Evolutionary conservation across 1,140 invertebrate genomes (phyloP).

Genomic region (Lamellibrachia luymesi): DNA sequence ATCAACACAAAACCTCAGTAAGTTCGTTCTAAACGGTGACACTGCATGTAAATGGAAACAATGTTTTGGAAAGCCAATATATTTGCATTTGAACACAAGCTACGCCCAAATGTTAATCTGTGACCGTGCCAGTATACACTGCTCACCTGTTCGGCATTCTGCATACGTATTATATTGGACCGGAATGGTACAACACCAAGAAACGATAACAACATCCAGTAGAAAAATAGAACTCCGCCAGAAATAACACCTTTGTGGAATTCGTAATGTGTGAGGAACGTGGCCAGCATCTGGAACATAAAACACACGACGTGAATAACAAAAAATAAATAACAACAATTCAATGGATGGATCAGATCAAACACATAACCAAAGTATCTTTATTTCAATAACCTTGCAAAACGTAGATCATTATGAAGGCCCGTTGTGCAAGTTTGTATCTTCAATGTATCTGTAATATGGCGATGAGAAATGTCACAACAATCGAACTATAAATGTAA

Average conservation of each 20-base stretch:
- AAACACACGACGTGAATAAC: background rate
- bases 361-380: background rate
- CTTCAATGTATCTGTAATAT: too few relatives aligned
- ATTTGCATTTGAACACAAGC: too few relatives aligned
- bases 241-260: slow-evolving; percentile 77
- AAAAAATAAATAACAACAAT: background rate
- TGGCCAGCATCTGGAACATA: slow-evolving; percentile 45
- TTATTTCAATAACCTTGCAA: background rate
- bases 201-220: slow-evolving; percentile 74
- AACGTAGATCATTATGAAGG: background rate
- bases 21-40: too few relatives aligned
- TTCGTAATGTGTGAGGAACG: slow-evolving; percentile 72
- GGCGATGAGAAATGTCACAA: too few relatives aligned
- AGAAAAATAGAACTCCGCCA: slow-evolving; percentile 81
- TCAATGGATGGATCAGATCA: background rate
- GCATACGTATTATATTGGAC: slow-evolving; percentile 22
- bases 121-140: background rate
- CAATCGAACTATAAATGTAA: background rate
- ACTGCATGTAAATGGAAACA: too few relatives aligned
- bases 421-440: too few relatives aligned
- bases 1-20: too few relatives aligned
- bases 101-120: too few relatives aligned
- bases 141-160: background rate
- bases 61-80: too few relatives aligned
- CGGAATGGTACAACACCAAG: slow-evolving; percentile 73